These are phyloP conservation scores for Tanytarsus gracilentus DNA, from an alignment of 2,888 invertebrate genomes.

Conservation along the genomic window DNA sequence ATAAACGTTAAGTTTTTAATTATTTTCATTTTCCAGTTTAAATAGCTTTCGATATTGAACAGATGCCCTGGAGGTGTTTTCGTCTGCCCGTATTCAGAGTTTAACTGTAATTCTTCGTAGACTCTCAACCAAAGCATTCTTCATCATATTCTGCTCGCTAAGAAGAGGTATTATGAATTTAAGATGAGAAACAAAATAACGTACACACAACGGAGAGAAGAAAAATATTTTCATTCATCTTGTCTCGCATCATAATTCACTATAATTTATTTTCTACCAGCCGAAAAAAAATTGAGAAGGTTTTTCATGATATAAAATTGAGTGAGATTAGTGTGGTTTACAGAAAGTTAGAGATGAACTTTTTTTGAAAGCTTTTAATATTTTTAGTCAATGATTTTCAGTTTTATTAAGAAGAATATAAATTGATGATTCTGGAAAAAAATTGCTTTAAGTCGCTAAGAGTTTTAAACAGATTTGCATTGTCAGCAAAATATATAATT, in stretches of 20 bases:
- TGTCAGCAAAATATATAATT: too few relatives aligned
- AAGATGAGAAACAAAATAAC: background rate
- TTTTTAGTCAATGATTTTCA: background rate
- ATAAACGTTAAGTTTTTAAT: too few relatives aligned
- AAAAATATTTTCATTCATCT: slow-evolving; percentile 4
- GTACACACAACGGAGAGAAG: background rate
- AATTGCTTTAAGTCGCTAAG: too few relatives aligned
- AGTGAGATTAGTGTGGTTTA: background rate
- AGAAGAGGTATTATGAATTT: background rate
- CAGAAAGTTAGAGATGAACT: too few relatives aligned
- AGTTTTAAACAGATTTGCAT: too few relatives aligned
- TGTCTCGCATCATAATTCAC: slow-evolving; percentile 23
- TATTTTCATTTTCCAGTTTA: too few relatives aligned
- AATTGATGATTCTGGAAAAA: too few relatives aligned
- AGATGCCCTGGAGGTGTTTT: too few relatives aligned
- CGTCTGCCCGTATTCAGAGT: too few relatives aligned
- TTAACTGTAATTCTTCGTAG: too few relatives aligned
- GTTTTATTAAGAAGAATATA: background rate
- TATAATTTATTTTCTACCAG: slow-evolving; percentile 20
- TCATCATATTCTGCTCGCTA: background rate
- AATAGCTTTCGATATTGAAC: too few relatives aligned
- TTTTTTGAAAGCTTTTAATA: too few relatives aligned
- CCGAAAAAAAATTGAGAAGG: background rate
- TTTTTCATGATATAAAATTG: background rate
- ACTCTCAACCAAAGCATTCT: background rate